Percentiles rank a stretch among this genome's conserved stretches.
Evolutionary conservation across 2,797 vertebrate species (phyloP).

Genomic region (Syngnathus rostellatus): DNA sequence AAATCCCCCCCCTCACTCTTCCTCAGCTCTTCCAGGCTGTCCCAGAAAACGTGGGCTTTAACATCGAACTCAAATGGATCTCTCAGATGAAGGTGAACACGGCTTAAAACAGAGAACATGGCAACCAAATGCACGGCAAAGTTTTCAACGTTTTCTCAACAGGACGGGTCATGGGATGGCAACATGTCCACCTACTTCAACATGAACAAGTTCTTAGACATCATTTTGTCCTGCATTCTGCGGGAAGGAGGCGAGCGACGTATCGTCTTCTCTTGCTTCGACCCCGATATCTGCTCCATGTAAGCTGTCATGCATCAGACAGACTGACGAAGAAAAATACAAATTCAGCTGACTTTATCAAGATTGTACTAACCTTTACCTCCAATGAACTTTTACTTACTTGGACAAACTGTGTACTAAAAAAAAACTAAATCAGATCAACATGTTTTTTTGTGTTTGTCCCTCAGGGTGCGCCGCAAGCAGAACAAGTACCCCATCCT

Average conservation of each 20-base stretch:
- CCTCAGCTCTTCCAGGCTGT: constrained; percentile 84
- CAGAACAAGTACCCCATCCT: constrained; percentile 97
- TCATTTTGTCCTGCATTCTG: constrained; percentile 84
- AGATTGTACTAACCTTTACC: neutral
- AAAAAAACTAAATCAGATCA: neutral
- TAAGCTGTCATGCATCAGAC: constrained; percentile 59
- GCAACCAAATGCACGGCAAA: neutral
- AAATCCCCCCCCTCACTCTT: neutral
- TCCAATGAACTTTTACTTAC: too few relatives aligned
- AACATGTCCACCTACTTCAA: constrained; percentile 91
- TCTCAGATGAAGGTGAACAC: constrained; percentile 79
- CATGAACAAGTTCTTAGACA: constrained; percentile 91
- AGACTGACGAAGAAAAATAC: neutral
- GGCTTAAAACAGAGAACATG: neutral
- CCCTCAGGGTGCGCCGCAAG: constrained; percentile 85
- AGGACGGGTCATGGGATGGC: constrained; percentile 93
- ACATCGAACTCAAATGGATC: constrained; percentile 98
- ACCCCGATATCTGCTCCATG: constrained; percentile 95
- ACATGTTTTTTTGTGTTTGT: neutral
- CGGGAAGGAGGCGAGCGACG: constrained; percentile 81
- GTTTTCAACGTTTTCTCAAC: neutral
- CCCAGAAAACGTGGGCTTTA: constrained; percentile 87
- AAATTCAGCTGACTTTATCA: neutral
- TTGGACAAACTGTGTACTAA: neutral
- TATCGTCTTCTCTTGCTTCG: constrained; percentile 92